Evolutionary conservation across 2,797 vertebrate species (phyloP).

Genomic region (Helarctos malayanus): DNA sequence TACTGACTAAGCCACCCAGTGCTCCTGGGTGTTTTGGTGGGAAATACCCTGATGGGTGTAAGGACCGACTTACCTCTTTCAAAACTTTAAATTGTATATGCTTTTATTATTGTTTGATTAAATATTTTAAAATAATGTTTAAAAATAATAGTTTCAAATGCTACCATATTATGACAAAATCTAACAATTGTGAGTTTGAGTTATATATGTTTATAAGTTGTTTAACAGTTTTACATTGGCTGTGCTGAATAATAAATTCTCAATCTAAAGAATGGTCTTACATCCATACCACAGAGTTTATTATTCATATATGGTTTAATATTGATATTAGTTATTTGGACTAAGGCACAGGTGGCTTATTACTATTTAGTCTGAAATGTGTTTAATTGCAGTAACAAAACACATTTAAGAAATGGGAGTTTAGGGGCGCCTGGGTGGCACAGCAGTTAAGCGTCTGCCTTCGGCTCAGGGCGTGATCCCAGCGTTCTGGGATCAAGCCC

Average conservation of each 20-base stretch:
- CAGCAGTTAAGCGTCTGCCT: no score
- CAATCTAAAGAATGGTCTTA: not conserved
- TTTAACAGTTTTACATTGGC: not conserved
- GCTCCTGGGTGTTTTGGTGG: not conserved
- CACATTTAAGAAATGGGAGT: not conserved
- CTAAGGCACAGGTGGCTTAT: not conserved
- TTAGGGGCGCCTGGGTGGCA: no score
- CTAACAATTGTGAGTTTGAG: not conserved
- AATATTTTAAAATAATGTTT: conserved; percentile 9
- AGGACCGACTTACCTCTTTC: not conserved
- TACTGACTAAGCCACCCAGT: not conserved
- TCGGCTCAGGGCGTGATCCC: no score
- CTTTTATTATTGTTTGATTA: not conserved
- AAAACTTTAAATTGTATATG: not conserved
- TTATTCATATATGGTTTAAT: not conserved
- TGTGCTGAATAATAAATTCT: not conserved
- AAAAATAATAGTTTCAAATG: not conserved
- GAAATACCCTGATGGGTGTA: not conserved
- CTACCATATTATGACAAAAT: not conserved
- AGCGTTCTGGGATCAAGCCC: no score
- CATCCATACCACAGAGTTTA: not conserved
- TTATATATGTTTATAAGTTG: not conserved
- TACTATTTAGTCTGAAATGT: not conserved
- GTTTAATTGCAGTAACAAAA: not conserved
- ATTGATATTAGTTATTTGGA: not conserved